Percentiles rank a stretch among this genome's conserved stretches.
Conservation (phyloP, 2,113 vertebrate species). For the Formicarius rufipectus region DNA sequence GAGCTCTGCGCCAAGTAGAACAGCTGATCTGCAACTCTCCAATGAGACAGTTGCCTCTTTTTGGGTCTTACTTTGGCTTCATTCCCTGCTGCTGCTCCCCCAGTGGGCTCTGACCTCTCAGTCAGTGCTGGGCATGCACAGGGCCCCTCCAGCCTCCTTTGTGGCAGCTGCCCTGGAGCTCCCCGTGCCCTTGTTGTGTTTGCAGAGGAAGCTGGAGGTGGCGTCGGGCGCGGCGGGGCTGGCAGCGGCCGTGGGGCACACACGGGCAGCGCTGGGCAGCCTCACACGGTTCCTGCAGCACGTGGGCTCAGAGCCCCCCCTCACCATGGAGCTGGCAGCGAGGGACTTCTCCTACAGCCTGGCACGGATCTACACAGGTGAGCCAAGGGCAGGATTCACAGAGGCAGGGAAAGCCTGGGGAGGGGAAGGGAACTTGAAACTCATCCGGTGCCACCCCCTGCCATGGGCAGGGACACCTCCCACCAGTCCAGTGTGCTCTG, state of each 20-base stretch:
- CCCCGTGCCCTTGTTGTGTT: neutral
- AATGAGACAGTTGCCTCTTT: too few relatives aligned
- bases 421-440: neutral
- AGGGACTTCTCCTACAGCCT: slow-evolving; percentile 82
- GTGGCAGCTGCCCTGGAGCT: too few relatives aligned
- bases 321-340: slow-evolving; percentile 75
- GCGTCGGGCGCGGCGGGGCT: slow-evolving; percentile 33
- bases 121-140: neutral
- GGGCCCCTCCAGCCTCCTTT: too few relatives aligned
- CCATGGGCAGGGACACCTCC: neutral
- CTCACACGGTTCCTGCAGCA: slow-evolving; percentile 58
- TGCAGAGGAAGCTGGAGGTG: slow-evolving; percentile 68
- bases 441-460: rapidly evolving
- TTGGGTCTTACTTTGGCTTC: too few relatives aligned
- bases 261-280: slow-evolving; percentile 26
- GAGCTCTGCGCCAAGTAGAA: too few relatives aligned
- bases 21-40: too few relatives aligned
- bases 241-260: slow-evolving; percentile 4
- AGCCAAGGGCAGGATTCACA: neutral
- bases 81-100: too few relatives aligned
- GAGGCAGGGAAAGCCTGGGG: neutral
- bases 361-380: slow-evolving; percentile 79
- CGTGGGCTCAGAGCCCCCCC: neutral
- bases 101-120: neutral
- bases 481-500: neutral